Base-by-base conservation (phyloP, 2,888 invertebrate species). In the Lasioglossum malachurum region DNA sequence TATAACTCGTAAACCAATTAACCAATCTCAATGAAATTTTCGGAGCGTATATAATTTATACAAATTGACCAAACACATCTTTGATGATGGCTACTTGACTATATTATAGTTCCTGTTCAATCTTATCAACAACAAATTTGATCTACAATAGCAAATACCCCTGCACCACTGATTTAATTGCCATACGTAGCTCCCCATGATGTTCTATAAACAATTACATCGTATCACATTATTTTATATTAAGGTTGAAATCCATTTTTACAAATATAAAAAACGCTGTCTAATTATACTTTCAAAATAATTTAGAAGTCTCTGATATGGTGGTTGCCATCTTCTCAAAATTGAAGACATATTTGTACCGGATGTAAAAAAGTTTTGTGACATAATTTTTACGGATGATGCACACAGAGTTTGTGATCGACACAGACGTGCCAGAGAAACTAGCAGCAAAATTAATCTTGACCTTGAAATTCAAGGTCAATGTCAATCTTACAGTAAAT, bases 261-360 rank as follows among this genome's bases (percentile, higher is more conserved):
- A 49, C 5, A 49, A 49, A 49, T 19, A 49, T 49, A 5, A 49
- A 49, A 49, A 49, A 19, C 16, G 12, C 46, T 46, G 1, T 49
- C 16, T 46, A 46, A 16, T 46, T 46, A 1, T 5, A 44, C 14
- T 0, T 14, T 3, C 14, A 49, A 5, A 49, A 49, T 5, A 49
- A 19, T 49, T 14, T 27, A 31, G 16, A 27, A 64, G 27, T 14
- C 27, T 49, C 8, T 16, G 27, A 64, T 64, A 4, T 27, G 64
- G 27, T 35, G 2, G 16, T 16, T 16, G n/a, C 5, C 7, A 35
- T 12, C 12, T 41, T 83, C 38, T 67, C 78, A 53, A 64, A 75
- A 75, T 60, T 41, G 71, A 64, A 69, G 46, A 77, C 57, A 79
- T 53, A 69, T 78, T 67, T 46, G 7, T 23, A 10, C 23, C 8